These are phyloP conservation scores for mouse (Mus musculus) DNA, from an alignment of 2,113 vertebrate species.

Conservation along the genomic window DNA sequence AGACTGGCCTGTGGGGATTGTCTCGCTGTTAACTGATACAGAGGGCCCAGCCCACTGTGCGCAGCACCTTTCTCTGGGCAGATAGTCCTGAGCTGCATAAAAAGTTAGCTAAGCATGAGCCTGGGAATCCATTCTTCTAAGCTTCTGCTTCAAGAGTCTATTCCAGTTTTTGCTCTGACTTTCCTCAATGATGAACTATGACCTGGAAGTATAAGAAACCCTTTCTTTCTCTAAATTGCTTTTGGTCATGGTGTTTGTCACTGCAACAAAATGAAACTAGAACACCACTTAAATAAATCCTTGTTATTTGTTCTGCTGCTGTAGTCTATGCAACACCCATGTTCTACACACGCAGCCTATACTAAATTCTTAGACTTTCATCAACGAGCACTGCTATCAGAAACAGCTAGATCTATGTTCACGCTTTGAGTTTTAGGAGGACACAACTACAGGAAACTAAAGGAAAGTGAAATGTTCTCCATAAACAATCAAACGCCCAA, in stretches of 20 bases:
- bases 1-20: not conserved
- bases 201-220: not conserved
- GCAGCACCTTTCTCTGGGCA: no score
- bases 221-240: not conserved
- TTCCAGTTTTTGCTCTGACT: not conserved
- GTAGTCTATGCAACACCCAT: not conserved
- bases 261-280: not conserved
- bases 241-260: not conserved
- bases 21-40: no score
- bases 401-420: constrained; percentile 24
- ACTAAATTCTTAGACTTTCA: constrained; percentile 52
- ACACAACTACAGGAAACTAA: constrained; percentile 31
- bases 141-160: not conserved
- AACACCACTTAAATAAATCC: not conserved
- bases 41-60: not conserved
- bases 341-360: not conserved
- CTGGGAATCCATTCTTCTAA: not conserved
- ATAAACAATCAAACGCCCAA: constrained; percentile 48
- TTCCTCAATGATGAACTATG: not conserved
- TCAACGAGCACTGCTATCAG: not conserved
- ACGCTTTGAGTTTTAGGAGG: constrained; percentile 58
- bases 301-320: not conserved
- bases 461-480: constrained; percentile 34
- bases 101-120: not conserved
- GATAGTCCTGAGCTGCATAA: not conserved